phyloP scores from a whole-genome alignment of 2,888 invertebrate species.

The Elegia similella region DNA sequence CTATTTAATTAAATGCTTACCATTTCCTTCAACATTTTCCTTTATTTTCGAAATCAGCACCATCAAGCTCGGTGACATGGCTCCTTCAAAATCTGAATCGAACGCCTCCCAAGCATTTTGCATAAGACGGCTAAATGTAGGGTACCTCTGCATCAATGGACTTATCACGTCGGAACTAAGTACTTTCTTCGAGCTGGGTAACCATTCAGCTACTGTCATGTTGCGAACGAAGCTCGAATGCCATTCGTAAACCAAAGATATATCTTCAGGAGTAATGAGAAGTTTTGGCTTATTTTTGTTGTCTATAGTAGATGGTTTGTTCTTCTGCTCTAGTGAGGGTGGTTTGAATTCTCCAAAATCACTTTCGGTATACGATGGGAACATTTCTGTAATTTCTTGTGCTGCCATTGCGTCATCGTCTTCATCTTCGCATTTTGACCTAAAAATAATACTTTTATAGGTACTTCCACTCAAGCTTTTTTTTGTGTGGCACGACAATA shows the following conservation, averaged over 20 bases:
- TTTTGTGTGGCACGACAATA: no score
- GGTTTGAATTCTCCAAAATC: slow-evolving; percentile 87
- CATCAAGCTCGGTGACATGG: slow-evolving; percentile 80
- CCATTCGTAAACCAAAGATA: slow-evolving; percentile 81
- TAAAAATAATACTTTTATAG: slow-evolving; percentile 33
- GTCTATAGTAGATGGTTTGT: slow-evolving; percentile 42
- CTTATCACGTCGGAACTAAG: slow-evolving; percentile 58
- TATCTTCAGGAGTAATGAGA: slow-evolving; percentile 76
- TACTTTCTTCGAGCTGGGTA: slow-evolving; percentile 69
- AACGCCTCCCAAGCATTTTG: slow-evolving; percentile 75
- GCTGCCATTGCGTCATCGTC: slow-evolving; percentile 85
- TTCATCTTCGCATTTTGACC: slow-evolving; percentile 84
- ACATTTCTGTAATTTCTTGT: slow-evolving; percentile 85
- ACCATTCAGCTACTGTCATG: slow-evolving; percentile 84
- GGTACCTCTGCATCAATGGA: slow-evolving; percentile 82
- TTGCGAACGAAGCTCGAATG: slow-evolving; percentile 82
- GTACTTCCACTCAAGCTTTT: no score
- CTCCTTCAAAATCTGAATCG: slow-evolving; percentile 76
- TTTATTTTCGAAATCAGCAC: slow-evolving; percentile 79
- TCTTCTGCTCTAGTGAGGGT: slow-evolving; percentile 69
- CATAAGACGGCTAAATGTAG: slow-evolving; percentile 79
- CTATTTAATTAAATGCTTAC: slow-evolving; percentile 41
- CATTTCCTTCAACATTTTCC: slow-evolving; percentile 68
- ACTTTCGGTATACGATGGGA: slow-evolving; percentile 84
- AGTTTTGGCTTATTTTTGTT: slow-evolving; percentile 42